phyloP scores from a whole-genome alignment of 64 coral and sea anemone genomes.

The Montipora efflorescens region DNA sequence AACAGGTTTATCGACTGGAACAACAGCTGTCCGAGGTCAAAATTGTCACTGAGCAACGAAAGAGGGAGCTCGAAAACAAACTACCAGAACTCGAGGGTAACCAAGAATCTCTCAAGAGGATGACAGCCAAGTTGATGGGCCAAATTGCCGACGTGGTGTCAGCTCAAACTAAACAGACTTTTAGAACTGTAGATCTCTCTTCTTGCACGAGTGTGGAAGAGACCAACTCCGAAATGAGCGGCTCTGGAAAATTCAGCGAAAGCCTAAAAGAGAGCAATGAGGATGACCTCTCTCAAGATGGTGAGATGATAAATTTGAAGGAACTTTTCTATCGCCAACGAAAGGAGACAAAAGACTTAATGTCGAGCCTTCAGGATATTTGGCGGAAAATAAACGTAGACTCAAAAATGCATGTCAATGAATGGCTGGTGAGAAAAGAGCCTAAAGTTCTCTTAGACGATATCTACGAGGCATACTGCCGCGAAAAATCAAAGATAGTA shows the following conservation, averaged over 20 bases:
- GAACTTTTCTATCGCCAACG: not conserved
- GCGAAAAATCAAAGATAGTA: constrained; percentile 7
- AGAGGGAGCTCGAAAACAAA: not conserved
- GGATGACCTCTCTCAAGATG: not conserved
- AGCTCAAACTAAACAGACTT: not conserved
- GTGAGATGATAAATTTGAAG: not conserved
- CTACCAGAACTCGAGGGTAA: constrained; percentile 28
- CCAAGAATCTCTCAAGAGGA: constrained; percentile 4
- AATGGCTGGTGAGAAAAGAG: not conserved
- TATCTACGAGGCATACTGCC: not conserved
- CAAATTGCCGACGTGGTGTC: constrained; percentile 8
- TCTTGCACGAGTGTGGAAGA: not conserved
- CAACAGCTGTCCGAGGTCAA: not conserved
- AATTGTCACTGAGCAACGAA: not conserved
- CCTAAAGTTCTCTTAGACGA: not conserved
- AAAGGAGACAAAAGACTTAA: not conserved
- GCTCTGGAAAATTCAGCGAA: constrained; percentile 14
- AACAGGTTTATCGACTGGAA: constrained; percentile 11
- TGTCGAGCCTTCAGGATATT: not conserved
- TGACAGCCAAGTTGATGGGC: not conserved
- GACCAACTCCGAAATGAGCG: not conserved
- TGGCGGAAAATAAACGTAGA: not conserved
- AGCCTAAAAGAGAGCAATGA: not conserved
- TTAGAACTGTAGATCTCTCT: not conserved
- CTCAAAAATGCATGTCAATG: not conserved